Evolutionary conservation across 2,797 vertebrate genomes (phyloP), one percentile per base, ranked within the genome.

Genomic region (Enteromius afrohamiltoni): DNA sequence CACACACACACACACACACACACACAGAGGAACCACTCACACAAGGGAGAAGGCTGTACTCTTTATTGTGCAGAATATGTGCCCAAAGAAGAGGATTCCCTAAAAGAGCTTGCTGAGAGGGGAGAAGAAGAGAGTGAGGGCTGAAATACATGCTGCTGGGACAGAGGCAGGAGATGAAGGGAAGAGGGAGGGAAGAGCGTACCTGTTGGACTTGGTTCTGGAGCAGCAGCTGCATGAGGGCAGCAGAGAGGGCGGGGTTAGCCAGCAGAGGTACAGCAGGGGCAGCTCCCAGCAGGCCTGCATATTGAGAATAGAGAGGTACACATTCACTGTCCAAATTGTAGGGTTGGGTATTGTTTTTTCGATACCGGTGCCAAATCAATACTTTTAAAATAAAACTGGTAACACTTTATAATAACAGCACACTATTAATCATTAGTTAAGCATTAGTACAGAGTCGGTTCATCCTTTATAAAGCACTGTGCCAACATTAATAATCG

Each of bases 181-280:
- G 26, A 3, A 71, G 81, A 86, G 84, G 90, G 89, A 42, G 16
- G 85, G 31, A 71, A 7, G 42, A 65, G 1, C 1, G 0, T 94
- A 98, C 97, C 97, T 97, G 96, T 88, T 96, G 97, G 77, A 93
- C 92, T 76, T 97, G 97, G 90, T 92, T 94, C 89, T 98, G 97
- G 70, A 99, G 95, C 29, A 96, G 94, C 31, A 99, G 86, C 87
- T 98, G 97, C 83, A 99, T 94, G 13, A 98, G 93, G 0, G 96
- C 95, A 0, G 96, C 93, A 1, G 97, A 96, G 14, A 98, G 93
- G 0, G 96, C 96, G 0, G 97, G 97, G 85, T 95, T 96, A 6
- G 88, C 81, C 77, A 98, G 89, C 73, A 98, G 92, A 0, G 97
- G 96, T 89, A 98, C 83, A 0, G 95, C 85, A 0, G 97, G 97